phyloP scores from a whole-genome alignment of 2,797 vertebrate genomes.

The Tamandua tetradactyla region DNA sequence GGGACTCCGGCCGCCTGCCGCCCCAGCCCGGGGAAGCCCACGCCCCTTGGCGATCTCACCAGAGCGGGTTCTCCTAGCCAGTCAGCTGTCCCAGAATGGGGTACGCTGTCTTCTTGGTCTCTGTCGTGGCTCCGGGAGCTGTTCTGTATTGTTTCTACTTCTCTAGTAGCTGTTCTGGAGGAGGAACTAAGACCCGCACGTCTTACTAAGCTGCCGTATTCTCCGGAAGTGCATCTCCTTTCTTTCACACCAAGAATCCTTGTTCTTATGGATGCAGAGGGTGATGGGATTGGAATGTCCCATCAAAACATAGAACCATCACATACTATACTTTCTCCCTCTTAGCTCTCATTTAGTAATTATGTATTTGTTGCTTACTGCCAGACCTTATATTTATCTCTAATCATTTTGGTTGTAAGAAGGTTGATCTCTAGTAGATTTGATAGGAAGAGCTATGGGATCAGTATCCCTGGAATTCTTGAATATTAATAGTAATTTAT shows the following conservation, averaged over 20 bases:
- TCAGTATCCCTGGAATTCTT: not conserved
- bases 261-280: not conserved
- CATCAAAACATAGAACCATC: not conserved
- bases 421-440: not conserved
- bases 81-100: no score
- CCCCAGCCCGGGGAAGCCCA: no score
- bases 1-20: no score
- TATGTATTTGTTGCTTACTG: not conserved
- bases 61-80: no score
- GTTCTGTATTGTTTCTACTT: no score
- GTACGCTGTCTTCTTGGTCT: no score
- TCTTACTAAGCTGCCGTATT: no score
- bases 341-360: not conserved
- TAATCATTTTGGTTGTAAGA: not conserved
- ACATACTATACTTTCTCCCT: not conserved
- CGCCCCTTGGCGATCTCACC: no score
- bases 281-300: not conserved
- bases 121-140: no score
- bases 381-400: not conserved
- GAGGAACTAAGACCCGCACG: no score
- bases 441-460: not conserved
- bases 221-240: no score
- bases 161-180: no score
- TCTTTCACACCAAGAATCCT: not conserved
- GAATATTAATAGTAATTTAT: not conserved